phyloP scores from a whole-genome alignment of 2,797 vertebrate species.

The Esox masquinongy region DNA sequence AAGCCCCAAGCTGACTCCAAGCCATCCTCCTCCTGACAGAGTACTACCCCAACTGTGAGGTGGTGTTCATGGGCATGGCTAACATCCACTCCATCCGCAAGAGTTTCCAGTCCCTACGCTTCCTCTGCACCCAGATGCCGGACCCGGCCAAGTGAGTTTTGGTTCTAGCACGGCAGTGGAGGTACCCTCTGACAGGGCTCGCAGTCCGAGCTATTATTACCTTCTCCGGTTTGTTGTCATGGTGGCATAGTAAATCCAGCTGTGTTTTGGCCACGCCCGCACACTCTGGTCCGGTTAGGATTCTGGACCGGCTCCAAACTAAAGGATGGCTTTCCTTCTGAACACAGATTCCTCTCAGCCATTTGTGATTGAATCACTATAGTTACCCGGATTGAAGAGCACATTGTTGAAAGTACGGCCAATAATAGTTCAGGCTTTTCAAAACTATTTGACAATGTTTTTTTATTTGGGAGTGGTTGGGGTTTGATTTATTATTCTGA shows the following conservation, averaged over 20 bases:
- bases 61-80: conserved; percentile 99
- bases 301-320: conserved; percentile 22
- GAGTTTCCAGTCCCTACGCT: conserved; percentile 95
- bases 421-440: conserved; percentile 2
- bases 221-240: not conserved
- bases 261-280: conserved; percentile 33
- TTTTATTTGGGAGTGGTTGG: not conserved
- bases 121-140: conserved; percentile 97
- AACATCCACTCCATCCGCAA: conserved; percentile 99
- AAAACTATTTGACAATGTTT: not conserved
- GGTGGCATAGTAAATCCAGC: conserved; percentile 37
- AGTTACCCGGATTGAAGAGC: conserved; percentile 16
- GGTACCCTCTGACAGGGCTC: conserved; percentile 1
- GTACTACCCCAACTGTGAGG: conserved; percentile 98
- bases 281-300: conserved; percentile 56
- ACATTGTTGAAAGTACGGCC: conserved; percentile 3
- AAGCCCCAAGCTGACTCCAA: not conserved
- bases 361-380: conserved; percentile 38
- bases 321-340: conserved; percentile 42
- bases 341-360: conserved; percentile 19
- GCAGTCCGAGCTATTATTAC: conserved; percentile 11
- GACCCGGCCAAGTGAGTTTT: conserved; percentile 94
- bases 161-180: conserved; percentile 27
- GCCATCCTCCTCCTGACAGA: conserved; percentile 70
- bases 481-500: too few species aligned